These are phyloP conservation scores for Mesorhabditis belari DNA, from an alignment of 2,888 invertebrate genomes.

Conservation along the genomic window DNA sequence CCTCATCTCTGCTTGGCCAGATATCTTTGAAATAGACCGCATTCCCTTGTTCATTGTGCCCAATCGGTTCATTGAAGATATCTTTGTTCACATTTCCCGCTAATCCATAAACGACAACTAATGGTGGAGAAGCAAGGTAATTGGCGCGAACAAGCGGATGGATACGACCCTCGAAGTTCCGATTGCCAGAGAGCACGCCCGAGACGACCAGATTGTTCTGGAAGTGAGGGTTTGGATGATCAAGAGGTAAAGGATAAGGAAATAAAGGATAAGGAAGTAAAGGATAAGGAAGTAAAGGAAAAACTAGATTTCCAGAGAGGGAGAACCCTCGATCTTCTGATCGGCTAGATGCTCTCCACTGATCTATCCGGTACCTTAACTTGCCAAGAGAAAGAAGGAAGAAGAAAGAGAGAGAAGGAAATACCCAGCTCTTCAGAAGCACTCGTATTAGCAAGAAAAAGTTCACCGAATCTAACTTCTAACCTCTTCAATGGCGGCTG, in stretches of 20 bases:
- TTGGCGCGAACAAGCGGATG: constrained; percentile 90
- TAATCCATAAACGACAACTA: constrained; percentile 93
- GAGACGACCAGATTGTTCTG: constrained; percentile 86
- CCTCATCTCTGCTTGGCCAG: constrained; percentile 86
- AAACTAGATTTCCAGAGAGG: no score
- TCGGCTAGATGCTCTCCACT: no score
- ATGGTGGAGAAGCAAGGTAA: constrained; percentile 89
- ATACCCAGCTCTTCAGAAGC: no score
- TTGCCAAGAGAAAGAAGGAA: no score
- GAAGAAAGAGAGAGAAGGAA: no score
- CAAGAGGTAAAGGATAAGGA: neutral
- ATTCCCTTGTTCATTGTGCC: constrained; percentile 28
- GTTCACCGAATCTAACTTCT: no score
- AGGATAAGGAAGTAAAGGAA: no score
- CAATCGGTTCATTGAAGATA: constrained; percentile 60
- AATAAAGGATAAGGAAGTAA: no score
- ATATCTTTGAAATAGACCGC: constrained; percentile 74
- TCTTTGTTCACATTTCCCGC: constrained; percentile 91
- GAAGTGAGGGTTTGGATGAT: constrained; percentile 11
- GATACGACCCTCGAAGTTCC: constrained; percentile 95
- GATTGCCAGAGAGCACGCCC: constrained; percentile 90
- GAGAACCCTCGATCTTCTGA: no score
- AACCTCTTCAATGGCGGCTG: constrained; percentile 80
- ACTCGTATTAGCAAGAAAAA: no score
- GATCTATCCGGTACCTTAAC: no score